phyloP scores from a whole-genome alignment of 2,888 invertebrate species.

The Diplazon laetatorius region DNA sequence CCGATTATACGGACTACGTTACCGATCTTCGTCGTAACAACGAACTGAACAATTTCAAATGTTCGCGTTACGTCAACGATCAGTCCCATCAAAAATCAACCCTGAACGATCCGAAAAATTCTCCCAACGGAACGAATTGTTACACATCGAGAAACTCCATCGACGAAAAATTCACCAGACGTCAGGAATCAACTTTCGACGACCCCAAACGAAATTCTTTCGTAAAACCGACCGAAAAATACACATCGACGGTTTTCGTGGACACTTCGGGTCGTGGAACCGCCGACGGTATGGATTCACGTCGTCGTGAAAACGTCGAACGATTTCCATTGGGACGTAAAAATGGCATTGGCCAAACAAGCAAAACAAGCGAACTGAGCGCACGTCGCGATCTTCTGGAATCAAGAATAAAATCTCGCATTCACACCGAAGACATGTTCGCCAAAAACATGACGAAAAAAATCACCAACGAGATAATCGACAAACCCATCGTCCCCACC shows the following conservation, averaged over 20 bases:
- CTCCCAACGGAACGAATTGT: constrained; percentile 63
- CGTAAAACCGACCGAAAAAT: constrained; percentile 76
- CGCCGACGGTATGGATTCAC: constrained; percentile 86
- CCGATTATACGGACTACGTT: constrained; percentile 75
- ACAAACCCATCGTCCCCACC: constrained; percentile 80
- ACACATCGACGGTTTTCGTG: constrained; percentile 81
- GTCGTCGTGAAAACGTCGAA: constrained; percentile 71
- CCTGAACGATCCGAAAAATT: constrained; percentile 61
- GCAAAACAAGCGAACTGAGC: constrained; percentile 85
- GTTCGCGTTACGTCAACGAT: constrained; percentile 53
- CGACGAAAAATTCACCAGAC: constrained; percentile 65
- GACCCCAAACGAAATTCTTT: constrained; percentile 73
- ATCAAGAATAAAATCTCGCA: constrained; percentile 88
- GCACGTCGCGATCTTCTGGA: constrained; percentile 90
- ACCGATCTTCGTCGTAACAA: constrained; percentile 74
- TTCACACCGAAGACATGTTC: constrained; percentile 81
- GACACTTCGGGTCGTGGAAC: constrained; percentile 85
- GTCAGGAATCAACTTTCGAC: constrained; percentile 80
- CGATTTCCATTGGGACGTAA: constrained; percentile 62
- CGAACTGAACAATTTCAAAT: constrained; percentile 77
- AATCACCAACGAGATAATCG: constrained; percentile 79
- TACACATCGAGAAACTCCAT: constrained; percentile 76
- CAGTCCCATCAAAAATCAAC: constrained; percentile 59
- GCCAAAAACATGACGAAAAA: constrained; percentile 75
- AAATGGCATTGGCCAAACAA: constrained; percentile 68